These are phyloP conservation scores for Pituophis catenifer DNA, from an alignment of 2,113 vertebrate species.

Conservation along the genomic window DNA sequence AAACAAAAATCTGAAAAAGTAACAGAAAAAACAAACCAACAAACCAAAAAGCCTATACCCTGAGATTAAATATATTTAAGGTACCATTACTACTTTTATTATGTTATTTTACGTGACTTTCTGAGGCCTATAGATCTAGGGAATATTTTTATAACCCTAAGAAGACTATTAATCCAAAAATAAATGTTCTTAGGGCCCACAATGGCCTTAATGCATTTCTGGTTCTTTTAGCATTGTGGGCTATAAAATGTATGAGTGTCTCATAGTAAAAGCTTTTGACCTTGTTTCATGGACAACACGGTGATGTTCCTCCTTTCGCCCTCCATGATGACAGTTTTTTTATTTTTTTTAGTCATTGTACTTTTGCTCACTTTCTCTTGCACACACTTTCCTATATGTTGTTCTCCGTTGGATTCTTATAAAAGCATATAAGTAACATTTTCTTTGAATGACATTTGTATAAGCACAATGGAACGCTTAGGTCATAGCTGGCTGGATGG, in stretches of 20 bases:
- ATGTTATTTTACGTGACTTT: background rate
- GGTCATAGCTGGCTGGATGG: background rate
- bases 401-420: constrained; percentile 6
- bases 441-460: constrained; percentile 60
- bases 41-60: background rate
- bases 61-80: background rate
- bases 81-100: background rate
- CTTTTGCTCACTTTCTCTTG: constrained; percentile 28
- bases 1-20: background rate
- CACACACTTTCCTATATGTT: constrained; percentile 44
- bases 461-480: constrained; percentile 54
- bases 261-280: constrained; percentile 40
- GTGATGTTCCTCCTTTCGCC: background rate
- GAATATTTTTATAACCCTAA: background rate
- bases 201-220: background rate
- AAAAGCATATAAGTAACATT: constrained; percentile 46
- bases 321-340: background rate
- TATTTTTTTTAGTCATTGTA: constrained; percentile 36
- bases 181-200: background rate
- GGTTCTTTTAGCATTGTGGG: constrained; percentile 35
- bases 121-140: background rate
- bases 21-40: background rate
- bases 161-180: background rate
- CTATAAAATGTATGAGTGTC: constrained; percentile 46
- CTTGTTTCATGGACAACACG: constrained; percentile 41